Percentiles rank a stretch among this genome's conserved stretches.
These are phyloP conservation scores for Acipenser oxyrinchus DNA, from an alignment of 2,797 vertebrate genomes.

Conservation along the genomic window DNA sequence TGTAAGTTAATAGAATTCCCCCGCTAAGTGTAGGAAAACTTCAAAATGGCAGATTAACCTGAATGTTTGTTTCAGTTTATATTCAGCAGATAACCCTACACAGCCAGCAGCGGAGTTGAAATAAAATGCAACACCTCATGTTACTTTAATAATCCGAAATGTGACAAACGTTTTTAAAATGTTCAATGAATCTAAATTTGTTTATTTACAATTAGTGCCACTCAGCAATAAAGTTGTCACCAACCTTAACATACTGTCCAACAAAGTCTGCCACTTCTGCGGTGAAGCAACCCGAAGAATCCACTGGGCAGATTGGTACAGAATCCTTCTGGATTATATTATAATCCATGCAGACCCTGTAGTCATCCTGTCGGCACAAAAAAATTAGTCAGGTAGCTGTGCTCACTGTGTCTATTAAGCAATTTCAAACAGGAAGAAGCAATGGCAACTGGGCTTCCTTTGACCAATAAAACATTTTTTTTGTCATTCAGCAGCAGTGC, in stretches of 20 bases:
- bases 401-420: not conserved
- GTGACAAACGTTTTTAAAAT: too few species aligned
- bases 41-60: not conserved
- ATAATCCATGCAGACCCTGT: slow-evolving; percentile 86
- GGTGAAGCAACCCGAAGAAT: slow-evolving; percentile 89
- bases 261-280: slow-evolving; percentile 83
- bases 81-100: not conserved
- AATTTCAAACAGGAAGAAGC: not conserved
- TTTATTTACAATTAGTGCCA: too few species aligned
- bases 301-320: slow-evolving; percentile 84
- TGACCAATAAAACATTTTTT: too few species aligned
- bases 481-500: too few species aligned
- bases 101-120: not conserved
- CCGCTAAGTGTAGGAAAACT: slow-evolving; percentile 22
- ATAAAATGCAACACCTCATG: too few species aligned
- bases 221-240: slow-evolving; percentile 23
- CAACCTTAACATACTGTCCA: slow-evolving; percentile 95
- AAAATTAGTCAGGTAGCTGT: not conserved
- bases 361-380: slow-evolving; percentile 73
- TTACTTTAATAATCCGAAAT: too few species aligned
- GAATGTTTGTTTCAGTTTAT: not conserved
- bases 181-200: too few species aligned
- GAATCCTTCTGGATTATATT: slow-evolving; percentile 88
- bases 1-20: slow-evolving; percentile 29
- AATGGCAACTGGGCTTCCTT: not conserved